Evolutionary conservation across 2,888 invertebrate genomes (phyloP), one percentile per base, ranked within the genome.

Genomic region (Mimumesa dahlbomi): DNA sequence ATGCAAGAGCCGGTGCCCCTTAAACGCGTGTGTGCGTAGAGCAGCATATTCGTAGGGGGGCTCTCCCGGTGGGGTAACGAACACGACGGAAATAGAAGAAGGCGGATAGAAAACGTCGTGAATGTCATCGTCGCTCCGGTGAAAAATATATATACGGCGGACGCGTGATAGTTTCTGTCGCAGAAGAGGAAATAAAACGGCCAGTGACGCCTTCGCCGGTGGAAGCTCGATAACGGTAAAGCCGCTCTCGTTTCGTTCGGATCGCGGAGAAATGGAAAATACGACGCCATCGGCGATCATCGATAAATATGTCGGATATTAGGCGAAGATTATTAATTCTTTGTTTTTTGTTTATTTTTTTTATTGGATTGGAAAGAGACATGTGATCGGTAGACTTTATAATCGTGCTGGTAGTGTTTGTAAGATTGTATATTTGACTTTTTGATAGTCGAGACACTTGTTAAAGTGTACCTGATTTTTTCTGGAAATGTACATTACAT

Each of bases 1-100:
- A 73, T 78, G 82, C 79, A 73, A 73, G 57, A 48, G 52, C 59
- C 69, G 73, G 62, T 74, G 72, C 50, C 62, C 16, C 48, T 68
- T 48, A 21, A 25, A 38, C 43, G 42, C 52, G 67, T 58, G 57
- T 16, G 38, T 49, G 63, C 7, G 7, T 57, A 14, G 11, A 14
- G 53, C 45, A n/a, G n/a, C n/a, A n/a, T n/a, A 16, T 22, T 29
- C 29, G 21, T 25, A 22, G 31, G 22, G 40, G 11, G 14, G 5
- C 9, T 11, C 25, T 22, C 16, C 22, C 21, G 40, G 19, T 34
- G 42, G 19, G 29, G 29, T 59, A 56, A 61, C 56, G 52, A 72
- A 66, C 13, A 53, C 57, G 52, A 46, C 61, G 64, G 64, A 69
- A 38, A 40, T 38, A 21, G 45, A 29, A 29, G 38, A 19, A 46